These are phyloP conservation scores for Trichonephila inaurata DNA, from an alignment of 1,140 invertebrate genomes.

Conservation along the genomic window DNA sequence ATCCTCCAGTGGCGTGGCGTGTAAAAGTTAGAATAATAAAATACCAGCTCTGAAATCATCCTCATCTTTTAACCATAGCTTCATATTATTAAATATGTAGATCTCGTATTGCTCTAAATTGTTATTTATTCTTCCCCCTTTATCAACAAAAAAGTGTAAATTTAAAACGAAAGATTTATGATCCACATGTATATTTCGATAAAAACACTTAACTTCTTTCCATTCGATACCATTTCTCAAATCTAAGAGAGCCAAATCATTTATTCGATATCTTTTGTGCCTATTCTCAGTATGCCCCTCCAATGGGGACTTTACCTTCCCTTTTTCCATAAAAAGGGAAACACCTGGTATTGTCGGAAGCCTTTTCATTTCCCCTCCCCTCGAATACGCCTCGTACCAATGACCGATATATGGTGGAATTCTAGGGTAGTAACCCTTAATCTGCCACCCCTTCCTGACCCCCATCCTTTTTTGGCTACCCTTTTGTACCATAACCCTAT, in stretches of 20 bases:
- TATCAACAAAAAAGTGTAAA: no score
- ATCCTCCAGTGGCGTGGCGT: no score
- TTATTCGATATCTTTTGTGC: neutral
- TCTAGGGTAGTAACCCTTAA: conserved; percentile 44
- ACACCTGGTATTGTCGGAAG: conserved; percentile 58
- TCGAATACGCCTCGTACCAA: conserved; percentile 27
- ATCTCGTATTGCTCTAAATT: no score
- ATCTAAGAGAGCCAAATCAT: neutral
- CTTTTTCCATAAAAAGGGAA: neutral
- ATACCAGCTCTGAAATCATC: no score
- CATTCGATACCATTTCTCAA: no score
- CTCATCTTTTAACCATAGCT: no score
- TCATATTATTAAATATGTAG: no score
- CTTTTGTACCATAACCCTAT: conserved; percentile 11
- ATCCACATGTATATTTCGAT: no score
- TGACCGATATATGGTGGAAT: conserved; percentile 72
- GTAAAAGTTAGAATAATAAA: no score
- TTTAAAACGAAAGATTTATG: no score
- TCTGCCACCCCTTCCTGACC: neutral
- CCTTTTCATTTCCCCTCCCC: conserved; percentile 26
- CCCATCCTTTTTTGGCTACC: conserved; percentile 2
- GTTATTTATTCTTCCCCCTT: no score
- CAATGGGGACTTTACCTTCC: neutral
- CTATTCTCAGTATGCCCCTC: neutral
- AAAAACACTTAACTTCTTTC: no score